Base-by-base conservation (phyloP, 2,888 invertebrate genomes). In the Erynnis tages region DNA sequence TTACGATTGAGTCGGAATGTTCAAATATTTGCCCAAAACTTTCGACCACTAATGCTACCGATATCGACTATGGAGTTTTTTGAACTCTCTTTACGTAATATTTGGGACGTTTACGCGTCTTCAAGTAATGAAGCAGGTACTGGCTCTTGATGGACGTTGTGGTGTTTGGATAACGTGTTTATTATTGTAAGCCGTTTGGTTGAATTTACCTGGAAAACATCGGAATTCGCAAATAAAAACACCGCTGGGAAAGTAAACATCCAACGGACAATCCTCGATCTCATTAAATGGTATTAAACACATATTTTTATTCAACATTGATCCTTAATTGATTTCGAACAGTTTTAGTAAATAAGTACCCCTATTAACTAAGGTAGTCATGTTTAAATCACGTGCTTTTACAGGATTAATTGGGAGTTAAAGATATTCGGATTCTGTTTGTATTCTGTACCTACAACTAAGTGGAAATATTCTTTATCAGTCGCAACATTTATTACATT, bases 21-120 rank as follows among this genome's bases (percentile, higher is more conserved):
- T 81, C 75, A 86, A 88, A 88, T 88, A 88, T 87, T 88, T 87
- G 67, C 58, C 66, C 74, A 72, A 85, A 86, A 86, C 85, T 87
- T 86, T 87, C 83, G 59, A 78, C 82, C 79, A 76, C 82, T 88
- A 87, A 82, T 83, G 85, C 87, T 88, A 83, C 88, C 83, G 83
- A 80, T 82, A 81, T 74, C 34, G 23, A 21, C 65, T 73, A 47
- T 65, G 65, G 67, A 69, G 69, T 72, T 78, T 79, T 78, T 77
- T 76, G 64, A 74, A 74, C 69, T 73, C 66, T 79, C 70, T 82
- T 82, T 81, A 74, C 81, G 75, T 76, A 81, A 82, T 79, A 67
- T 58, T 66, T 59, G 56, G 69, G 68, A 63, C 63, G 69, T 69
- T 72, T 72, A 76, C 78, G 71, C 74, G 77, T 75, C 67, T 67